phyloP scores from a whole-genome alignment of 2,113 vertebrate species.

The Centropristis striata region DNA sequence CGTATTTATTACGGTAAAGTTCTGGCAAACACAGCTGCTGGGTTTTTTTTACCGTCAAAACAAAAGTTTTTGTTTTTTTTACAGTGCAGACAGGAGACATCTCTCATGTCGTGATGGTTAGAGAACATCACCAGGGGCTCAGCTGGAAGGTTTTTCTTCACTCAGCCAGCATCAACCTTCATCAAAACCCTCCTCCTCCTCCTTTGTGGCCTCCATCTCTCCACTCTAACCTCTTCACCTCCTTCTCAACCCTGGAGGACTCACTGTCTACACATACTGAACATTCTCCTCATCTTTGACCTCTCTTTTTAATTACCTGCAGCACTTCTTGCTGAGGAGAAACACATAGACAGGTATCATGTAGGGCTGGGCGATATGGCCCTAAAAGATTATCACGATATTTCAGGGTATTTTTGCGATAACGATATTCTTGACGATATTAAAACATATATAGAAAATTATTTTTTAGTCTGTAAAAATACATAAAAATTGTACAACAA shows the following conservation, averaged over 20 bases:
- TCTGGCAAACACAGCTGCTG: no score
- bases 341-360: slow-evolving; percentile 9
- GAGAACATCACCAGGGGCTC: slow-evolving; percentile 25
- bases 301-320: slow-evolving; percentile 37
- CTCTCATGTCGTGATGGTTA: slow-evolving; percentile 18
- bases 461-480: no score
- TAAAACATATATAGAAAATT: no score
- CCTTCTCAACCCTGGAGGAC: slow-evolving; percentile 12
- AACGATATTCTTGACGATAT: no score
- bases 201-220: slow-evolving; percentile 38
- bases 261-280: slow-evolving; percentile 15
- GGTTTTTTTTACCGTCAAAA: no score
- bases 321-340: slow-evolving; percentile 8
- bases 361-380: no score
- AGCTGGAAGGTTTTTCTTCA: slow-evolving; percentile 47
- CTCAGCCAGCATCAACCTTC: slow-evolving; percentile 13
- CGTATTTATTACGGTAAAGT: no score
- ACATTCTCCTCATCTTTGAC: slow-evolving; percentile 25
- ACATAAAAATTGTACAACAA: no score
- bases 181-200: slow-evolving; percentile 20
- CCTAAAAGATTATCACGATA: no score
- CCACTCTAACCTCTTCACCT: slow-evolving; percentile 45
- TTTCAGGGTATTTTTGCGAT: no score
- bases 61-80: no score
- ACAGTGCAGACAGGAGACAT: not conserved